phyloP scores from a whole-genome alignment of 2,113 vertebrate genomes.

The Etheostoma spectabile region DNA sequence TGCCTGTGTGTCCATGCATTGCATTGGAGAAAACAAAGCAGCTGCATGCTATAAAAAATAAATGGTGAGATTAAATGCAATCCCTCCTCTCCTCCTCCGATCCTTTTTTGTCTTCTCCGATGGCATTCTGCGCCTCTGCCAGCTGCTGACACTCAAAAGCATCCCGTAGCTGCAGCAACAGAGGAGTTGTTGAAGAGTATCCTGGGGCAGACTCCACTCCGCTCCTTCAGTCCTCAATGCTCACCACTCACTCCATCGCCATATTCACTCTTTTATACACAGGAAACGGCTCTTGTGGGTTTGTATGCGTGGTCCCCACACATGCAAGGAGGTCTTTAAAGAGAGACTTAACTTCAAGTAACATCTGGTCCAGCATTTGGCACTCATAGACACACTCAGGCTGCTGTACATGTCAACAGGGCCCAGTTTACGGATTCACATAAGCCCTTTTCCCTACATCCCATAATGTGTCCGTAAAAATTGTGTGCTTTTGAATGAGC shows the following conservation, averaged over 20 bases:
- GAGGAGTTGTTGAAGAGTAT: slow-evolving; percentile 65
- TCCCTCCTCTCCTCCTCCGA: slow-evolving; percentile 62
- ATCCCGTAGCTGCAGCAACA: slow-evolving; percentile 61
- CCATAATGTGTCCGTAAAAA: slow-evolving; percentile 5
- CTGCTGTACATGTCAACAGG: slow-evolving; percentile 30
- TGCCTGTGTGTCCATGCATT: slow-evolving; percentile 34
- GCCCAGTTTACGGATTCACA: slow-evolving; percentile 12
- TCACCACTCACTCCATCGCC: slow-evolving; percentile 41
- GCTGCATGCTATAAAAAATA: slow-evolving; percentile 85
- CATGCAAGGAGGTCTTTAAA: slow-evolving; percentile 39
- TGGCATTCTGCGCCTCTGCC: slow-evolving; percentile 64
- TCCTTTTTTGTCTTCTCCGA: slow-evolving; percentile 70
- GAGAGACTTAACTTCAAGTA: slow-evolving; percentile 42
- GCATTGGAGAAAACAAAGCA: slow-evolving; percentile 74
- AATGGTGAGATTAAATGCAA: slow-evolving; percentile 81
- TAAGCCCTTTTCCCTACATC: slow-evolving; percentile 14
- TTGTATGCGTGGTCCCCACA: slow-evolving; percentile 32
- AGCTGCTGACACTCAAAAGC: slow-evolving; percentile 77
- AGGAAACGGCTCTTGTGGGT: slow-evolving; percentile 50
- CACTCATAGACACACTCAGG: neutral
- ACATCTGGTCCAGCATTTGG: slow-evolving; percentile 60
- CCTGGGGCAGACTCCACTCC: slow-evolving; percentile 45
- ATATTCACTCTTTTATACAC: slow-evolving; percentile 43
- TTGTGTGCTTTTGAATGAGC: slow-evolving; percentile 3
- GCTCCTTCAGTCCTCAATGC: slow-evolving; percentile 35